phyloP scores from a whole-genome alignment of 37 sponge, comb jelly and placozoan genomes.

The Ianthella basta region DNA sequence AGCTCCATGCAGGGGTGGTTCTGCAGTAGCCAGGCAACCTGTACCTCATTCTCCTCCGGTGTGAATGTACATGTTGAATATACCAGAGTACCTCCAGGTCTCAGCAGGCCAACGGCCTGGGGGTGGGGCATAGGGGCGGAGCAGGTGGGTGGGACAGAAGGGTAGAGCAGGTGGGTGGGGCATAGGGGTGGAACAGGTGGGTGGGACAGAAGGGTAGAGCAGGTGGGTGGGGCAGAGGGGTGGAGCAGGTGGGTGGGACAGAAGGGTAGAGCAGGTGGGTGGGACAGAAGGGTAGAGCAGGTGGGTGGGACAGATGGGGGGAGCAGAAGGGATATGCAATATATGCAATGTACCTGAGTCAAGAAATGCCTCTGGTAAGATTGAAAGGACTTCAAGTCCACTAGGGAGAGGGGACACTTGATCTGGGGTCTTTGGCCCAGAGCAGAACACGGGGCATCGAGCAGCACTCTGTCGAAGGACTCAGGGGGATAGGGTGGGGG shows the following conservation, averaged over 20 bases:
- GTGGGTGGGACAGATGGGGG: background rate
- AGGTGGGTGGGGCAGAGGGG: background rate
- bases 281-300: background rate
- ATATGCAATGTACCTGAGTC: slow-evolving; percentile 42
- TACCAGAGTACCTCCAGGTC: slow-evolving; percentile 69
- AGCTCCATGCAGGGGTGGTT: slow-evolving; percentile 53
- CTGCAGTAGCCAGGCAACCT: slow-evolving; percentile 71
- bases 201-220: no score
- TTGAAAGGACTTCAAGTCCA: slow-evolving; percentile 69
- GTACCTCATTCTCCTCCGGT: slow-evolving; percentile 81
- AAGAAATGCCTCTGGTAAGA: slow-evolving; percentile 73
- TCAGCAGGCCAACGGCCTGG: slow-evolving; percentile 77
- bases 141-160: no score
- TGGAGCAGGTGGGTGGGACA: background rate
- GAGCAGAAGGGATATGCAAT: no score
- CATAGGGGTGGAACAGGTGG: no score
- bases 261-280: background rate
- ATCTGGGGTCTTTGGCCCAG: slow-evolving; percentile 87
- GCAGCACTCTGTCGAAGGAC: slow-evolving; percentile 79
- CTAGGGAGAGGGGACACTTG: slow-evolving; percentile 8
- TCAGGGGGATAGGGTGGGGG: slow-evolving; percentile 74
- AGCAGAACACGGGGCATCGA: slow-evolving; percentile 91
- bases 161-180: no score
- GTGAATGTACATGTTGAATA: slow-evolving; percentile 84
- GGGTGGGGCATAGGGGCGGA: slow-evolving; percentile 11